Percentiles rank a stretch among this genome's conserved stretches.
These are phyloP conservation scores for Aerospiza tachiro DNA, from an alignment of 2,797 vertebrate genomes.

Conservation along the genomic window DNA sequence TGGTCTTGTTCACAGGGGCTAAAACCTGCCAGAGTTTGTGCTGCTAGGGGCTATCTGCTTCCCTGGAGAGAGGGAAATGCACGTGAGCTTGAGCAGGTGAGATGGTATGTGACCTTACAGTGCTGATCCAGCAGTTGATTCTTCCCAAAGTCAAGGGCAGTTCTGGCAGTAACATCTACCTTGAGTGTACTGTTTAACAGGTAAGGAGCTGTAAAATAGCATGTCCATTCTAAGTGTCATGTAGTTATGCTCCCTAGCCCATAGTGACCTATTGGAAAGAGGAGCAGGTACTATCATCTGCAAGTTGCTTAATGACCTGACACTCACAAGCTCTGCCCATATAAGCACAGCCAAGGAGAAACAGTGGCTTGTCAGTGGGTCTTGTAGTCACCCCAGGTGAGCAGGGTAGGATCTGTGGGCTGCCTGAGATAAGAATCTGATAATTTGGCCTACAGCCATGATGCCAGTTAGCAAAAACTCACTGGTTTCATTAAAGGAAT, in stretches of 20 bases:
- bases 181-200: not conserved
- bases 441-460: not conserved
- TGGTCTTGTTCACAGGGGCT: not conserved
- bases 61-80: not conserved
- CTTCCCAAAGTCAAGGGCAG: not conserved
- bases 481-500: not conserved
- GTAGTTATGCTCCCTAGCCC: not conserved
- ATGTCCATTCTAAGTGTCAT: not conserved
- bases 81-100: fast-evolving
- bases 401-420: not conserved
- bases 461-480: not conserved
- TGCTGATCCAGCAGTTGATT: not conserved
- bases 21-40: not conserved
- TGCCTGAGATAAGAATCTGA: not conserved
- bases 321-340: not conserved
- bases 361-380: not conserved
- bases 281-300: not conserved
- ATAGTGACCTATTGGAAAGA: not conserved
- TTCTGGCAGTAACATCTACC: not conserved
- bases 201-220: not conserved
- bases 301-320: not conserved
- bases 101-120: not conserved
- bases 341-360: not conserved
- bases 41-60: not conserved
- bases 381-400: fast-evolving